Base-by-base conservation (phyloP, 2,888 invertebrate species). In the Spilosoma lubricipeda region DNA sequence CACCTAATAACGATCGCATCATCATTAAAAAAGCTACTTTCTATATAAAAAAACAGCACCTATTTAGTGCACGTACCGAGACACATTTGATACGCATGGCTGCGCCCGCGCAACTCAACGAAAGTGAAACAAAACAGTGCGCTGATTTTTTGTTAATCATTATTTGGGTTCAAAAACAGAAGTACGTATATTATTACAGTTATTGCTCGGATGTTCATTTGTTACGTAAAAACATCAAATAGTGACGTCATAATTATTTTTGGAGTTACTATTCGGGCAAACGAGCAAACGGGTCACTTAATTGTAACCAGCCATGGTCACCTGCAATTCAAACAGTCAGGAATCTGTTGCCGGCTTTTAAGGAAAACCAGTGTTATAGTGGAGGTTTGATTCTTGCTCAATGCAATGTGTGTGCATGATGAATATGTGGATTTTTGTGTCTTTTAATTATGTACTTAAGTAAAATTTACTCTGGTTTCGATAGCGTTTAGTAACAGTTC, bases 101-200 rank as follows among this genome's bases (percentile, higher is more conserved):
- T 75, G 82, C 86, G 80, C 77, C 13, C 72, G 80, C 80, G 82
- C 67, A 70, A 67, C 66, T 69, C 73, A 77, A 82, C 80, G 86
- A 88, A 88, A 88, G 88, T 88, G 88, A 88, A 88, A 85, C 70
- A 81, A 74, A 78, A 81, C 77, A 75, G 80, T 78, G 68, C 75
- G 76, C 75, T 79, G 78, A 74, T 68, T 68, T 73, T 73, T 67
- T 73, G 70, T 73, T 64, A 69, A 69, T 52, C 45, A 42, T 64
- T 66, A 52, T 66, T 67, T 30, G 33, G 64, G 48, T 64, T 33
- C 45, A 69, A 72, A 68, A 69, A 36, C 18, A 68, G 56, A 65
- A 39, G n/a, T 48, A 71, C 33, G 45, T 71, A 48, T 64, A 71
- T 36, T 64, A 30, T 33, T 71, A 71, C 70, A 59, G 59, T 42